Evolutionary conservation across 2,113 vertebrate species (phyloP).

Genomic region (Chamaea fasciata): DNA sequence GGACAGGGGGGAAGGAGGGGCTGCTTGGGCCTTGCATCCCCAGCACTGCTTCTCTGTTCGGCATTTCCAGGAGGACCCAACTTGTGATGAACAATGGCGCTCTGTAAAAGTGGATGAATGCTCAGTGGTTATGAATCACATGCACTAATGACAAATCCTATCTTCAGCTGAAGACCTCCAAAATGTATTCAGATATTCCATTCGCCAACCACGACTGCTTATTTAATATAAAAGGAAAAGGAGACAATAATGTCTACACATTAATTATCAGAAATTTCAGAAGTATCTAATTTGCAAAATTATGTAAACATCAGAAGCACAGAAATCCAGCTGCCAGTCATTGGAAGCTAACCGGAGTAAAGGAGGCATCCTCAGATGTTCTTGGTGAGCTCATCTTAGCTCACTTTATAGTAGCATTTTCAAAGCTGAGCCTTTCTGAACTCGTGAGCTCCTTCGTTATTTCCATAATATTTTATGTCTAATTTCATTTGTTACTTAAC

Average conservation of each 20-base stretch:
- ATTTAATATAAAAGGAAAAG: not conserved
- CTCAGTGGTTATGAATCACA: not conserved
- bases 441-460: not conserved
- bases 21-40: not conserved
- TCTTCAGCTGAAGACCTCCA: not conserved
- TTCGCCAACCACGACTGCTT: not conserved
- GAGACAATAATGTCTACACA: not conserved
- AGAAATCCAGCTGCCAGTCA: not conserved
- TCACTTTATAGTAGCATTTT: not conserved
- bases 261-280: not conserved
- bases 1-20: not conserved
- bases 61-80: not conserved
- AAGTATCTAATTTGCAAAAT: not conserved
- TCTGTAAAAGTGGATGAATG: not conserved
- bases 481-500: conserved; percentile 42
- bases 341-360: not conserved
- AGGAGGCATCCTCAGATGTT: not conserved
- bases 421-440: conserved; percentile 39
- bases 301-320: not conserved
- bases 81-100: too few species aligned
- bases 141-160: not conserved
- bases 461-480: not conserved
- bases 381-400: not conserved
- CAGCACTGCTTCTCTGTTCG: not conserved
- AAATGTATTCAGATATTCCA: not conserved